phyloP scores from a whole-genome alignment of 2,797 vertebrate species.

The Agapornis canus region DNA sequence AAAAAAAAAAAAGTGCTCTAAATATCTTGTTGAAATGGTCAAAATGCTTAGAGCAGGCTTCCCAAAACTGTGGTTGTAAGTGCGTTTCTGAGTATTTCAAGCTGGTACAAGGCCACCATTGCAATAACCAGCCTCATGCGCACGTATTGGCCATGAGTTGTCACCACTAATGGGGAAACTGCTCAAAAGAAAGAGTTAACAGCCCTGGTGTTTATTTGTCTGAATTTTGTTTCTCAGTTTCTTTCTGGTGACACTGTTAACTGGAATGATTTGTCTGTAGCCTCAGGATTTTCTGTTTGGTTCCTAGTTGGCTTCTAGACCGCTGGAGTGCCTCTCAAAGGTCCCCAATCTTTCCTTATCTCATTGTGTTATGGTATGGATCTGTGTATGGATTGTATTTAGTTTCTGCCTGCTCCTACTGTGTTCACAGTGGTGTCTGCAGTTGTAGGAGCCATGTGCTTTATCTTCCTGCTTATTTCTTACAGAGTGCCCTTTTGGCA shows the following conservation, averaged over 20 bases:
- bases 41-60: neutral
- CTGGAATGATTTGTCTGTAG: neutral
- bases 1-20: neutral
- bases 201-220: neutral
- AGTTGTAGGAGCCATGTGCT: neutral
- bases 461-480: neutral
- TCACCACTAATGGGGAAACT: neutral
- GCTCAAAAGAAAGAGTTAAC: neutral
- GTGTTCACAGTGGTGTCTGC: neutral
- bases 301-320: neutral
- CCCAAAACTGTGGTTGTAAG: neutral
- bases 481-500: fast-evolving
- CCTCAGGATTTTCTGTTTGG: neutral
- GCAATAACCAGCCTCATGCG: neutral
- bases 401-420: neutral
- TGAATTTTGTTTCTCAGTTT: neutral
- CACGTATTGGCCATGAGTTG: fast-evolving
- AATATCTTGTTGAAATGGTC: neutral
- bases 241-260: neutral
- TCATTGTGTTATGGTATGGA: neutral
- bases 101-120: neutral
- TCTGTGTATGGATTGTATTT: neutral
- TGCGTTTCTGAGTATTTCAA: neutral
- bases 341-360: neutral
- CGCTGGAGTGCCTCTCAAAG: neutral